Conservation (phyloP, 2,888 invertebrate genomes). For the Cerceris ruficornis region DNA sequence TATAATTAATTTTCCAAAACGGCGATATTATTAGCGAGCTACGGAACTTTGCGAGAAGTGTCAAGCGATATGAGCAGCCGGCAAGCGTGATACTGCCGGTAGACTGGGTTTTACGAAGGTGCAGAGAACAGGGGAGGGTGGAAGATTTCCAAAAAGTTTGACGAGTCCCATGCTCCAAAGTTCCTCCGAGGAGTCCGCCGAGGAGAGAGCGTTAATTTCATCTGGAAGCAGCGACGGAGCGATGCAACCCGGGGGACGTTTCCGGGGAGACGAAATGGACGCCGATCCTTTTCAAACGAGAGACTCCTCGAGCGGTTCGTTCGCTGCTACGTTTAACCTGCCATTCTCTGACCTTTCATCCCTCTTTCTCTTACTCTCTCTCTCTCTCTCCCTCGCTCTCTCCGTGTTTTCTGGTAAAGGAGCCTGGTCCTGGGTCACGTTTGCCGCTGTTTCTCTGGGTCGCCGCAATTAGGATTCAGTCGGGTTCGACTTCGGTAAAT, state of each 20-base stretch:
- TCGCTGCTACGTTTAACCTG: conserved; percentile 59
- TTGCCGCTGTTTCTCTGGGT: conserved; percentile 54
- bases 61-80: too few species aligned
- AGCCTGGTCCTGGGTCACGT: conserved; percentile 65
- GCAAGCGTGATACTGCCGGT: too few species aligned
- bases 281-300: conserved; percentile 25
- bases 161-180: conserved; percentile 30
- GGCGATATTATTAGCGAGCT: conserved; percentile 18
- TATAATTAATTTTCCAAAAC: conserved; percentile 37
- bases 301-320: conserved; percentile 42
- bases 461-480: conserved; percentile 68
- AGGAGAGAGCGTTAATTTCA: conserved; percentile 57
- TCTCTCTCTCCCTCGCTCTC: conserved; percentile 23
- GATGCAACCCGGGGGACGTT: conserved; percentile 50
- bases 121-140: too few species aligned
- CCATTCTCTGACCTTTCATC: conserved; percentile 9
- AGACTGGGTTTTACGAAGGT: too few species aligned
- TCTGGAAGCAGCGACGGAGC: conserved; percentile 43
- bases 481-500: conserved; percentile 60
- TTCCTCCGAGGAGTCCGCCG: conserved; percentile 16
- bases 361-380: neutral
- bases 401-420: conserved; percentile 42
- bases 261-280: conserved; percentile 45
- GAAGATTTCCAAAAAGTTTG: conserved; percentile 37
- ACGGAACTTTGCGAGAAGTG: conserved; percentile 5